phyloP scores from a whole-genome alignment of 1,140 invertebrate genomes.

The Chionoecetes opilio region DNA sequence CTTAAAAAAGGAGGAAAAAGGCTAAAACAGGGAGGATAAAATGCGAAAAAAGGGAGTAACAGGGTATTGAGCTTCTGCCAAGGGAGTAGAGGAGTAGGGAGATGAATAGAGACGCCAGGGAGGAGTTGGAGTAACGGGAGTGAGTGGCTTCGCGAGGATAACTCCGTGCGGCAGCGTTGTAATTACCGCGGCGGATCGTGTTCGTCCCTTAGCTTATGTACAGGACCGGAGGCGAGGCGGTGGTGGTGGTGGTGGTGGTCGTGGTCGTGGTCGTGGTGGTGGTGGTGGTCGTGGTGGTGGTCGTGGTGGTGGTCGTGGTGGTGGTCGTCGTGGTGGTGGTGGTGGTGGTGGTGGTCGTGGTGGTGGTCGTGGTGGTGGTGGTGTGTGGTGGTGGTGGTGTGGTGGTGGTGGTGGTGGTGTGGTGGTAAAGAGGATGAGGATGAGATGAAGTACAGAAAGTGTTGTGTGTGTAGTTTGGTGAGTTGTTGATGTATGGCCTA shows the following conservation, averaged over 20 bases:
- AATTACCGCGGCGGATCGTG: constrained; percentile 5
- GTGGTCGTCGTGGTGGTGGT: too few species aligned
- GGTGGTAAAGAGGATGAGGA: too few species aligned
- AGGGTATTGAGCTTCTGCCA: neutral
- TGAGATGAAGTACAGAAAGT: too few species aligned
- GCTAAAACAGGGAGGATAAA: neutral
- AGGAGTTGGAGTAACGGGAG: neutral
- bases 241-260: neutral
- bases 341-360: too few species aligned
- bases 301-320: too few species aligned
- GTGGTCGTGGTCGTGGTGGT: neutral
- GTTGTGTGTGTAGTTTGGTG: too few species aligned
- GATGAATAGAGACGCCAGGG: neutral
- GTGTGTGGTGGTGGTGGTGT: too few species aligned
- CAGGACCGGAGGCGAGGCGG: too few species aligned
- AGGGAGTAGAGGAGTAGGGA: neutral
- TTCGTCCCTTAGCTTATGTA: neutral
- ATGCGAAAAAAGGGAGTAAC: neutral
- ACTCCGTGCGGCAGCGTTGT: constrained; percentile 14
- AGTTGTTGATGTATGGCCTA: too few species aligned
- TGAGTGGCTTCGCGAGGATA: neutral
- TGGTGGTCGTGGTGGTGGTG: too few species aligned
- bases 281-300: too few species aligned
- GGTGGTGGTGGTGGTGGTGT: too few species aligned
- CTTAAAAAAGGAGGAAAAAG: neutral